Evolutionary conservation across 2,113 vertebrate genomes (phyloP), one percentile per base, ranked within the genome.

Genomic region (Microtus oregoni): DNA sequence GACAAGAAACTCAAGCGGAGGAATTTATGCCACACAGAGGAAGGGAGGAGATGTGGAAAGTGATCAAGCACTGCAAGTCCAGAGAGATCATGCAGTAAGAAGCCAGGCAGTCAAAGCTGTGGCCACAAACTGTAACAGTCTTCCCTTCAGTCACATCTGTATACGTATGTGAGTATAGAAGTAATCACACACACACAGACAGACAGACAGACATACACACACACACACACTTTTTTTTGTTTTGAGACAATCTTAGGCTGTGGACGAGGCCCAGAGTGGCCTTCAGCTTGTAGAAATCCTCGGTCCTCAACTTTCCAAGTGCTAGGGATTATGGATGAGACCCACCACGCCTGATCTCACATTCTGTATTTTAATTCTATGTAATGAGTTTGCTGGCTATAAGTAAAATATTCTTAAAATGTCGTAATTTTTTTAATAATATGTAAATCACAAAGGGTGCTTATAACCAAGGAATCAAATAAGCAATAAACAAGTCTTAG

Each of bases 341-440:
- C 13, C 68, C 50, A 55, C 67, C 20, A 55, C 1, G 22, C 32
- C 85, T 87, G 65, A 87, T 7, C 32, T 55, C 10, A 44, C 19
- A 86, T 52, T 89, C 67, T 96, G 0, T 58, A 58, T 79, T 95
- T 93, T 68, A 89, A 83, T 4, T 41, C 24, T 30, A 44, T n/a
- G 83, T 78, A 87, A 81, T 13, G 91, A 87, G 32, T 20, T 41
- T 93, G 63, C 0, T 72, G 28, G 30, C 58, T 89, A 24, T 83
- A 93, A 91, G 79, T 32, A 90, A 95, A 93, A 86, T 91, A 78
- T 9, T 87, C 30, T 65, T 86, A n/a, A 89, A 68, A 89, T 86
- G 20, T 67, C 22, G 52, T 70, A 58, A 94, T n/a, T 15, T 13
- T 13, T 90, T 24, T 30, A 52, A 86, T 77, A 86, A 61, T 11